Evolutionary conservation across 2,888 invertebrate genomes (phyloP).

Genomic region (Drosophila histrio): DNA sequence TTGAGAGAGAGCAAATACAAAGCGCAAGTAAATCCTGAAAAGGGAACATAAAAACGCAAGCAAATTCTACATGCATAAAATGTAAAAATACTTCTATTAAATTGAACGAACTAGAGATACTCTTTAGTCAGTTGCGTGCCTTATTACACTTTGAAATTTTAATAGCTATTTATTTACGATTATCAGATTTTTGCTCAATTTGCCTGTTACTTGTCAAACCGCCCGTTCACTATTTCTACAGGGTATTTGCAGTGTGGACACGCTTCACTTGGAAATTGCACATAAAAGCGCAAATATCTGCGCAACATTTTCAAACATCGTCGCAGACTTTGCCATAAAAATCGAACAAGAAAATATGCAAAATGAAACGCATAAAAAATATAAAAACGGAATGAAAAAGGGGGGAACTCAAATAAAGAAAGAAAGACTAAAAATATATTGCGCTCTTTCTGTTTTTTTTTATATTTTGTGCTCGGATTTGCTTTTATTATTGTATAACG

Average conservation of each 20-base stretch:
- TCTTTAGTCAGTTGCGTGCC: constrained; percentile 7
- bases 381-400: constrained; percentile 19
- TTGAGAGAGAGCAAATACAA: constrained; percentile 60
- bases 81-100: not conserved
- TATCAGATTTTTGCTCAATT: too few relatives aligned
- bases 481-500: constrained; percentile 71
- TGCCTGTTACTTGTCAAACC: too few relatives aligned
- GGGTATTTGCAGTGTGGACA: not conserved
- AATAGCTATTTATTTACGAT: too few relatives aligned
- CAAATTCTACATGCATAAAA: constrained; percentile 64
- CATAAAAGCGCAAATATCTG: constrained; percentile 78
- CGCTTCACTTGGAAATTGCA: constrained; percentile 51
- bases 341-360: constrained; percentile 77
- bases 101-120: not conserved
- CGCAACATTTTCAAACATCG: constrained; percentile 74
- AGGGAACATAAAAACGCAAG: constrained; percentile 16
- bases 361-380: constrained; percentile 60
- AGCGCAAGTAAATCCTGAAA: constrained; percentile 67
- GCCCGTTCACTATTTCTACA: not conserved
- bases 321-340: constrained; percentile 66
- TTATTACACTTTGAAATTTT: too few relatives aligned
- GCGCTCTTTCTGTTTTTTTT: constrained; percentile 13
- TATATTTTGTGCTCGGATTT: constrained; percentile 55
- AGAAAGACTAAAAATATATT: constrained; percentile 35
- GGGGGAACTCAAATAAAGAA: constrained; percentile 25